Percentiles rank a stretch among this genome's conserved stretches.
Conservation (phyloP, 2,113 vertebrate species). For the Kobus ellipsiprymnus region DNA sequence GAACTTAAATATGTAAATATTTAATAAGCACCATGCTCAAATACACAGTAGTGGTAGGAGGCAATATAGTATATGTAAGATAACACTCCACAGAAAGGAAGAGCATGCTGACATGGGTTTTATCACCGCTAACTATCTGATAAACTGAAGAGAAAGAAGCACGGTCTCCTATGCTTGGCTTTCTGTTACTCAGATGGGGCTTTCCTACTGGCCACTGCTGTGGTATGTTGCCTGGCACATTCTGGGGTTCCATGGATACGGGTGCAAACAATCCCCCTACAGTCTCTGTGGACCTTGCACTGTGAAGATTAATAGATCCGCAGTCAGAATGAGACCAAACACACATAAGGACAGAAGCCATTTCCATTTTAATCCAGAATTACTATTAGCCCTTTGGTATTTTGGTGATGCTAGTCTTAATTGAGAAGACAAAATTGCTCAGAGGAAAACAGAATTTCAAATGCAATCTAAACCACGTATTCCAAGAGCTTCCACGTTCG, state of each 20-base stretch:
- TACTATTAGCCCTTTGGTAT: background rate
- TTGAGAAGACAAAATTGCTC: slow-evolving; percentile 11
- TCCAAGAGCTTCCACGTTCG: background rate
- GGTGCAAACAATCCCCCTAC: rapidly evolving
- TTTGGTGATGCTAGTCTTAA: background rate
- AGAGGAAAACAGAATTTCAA: background rate
- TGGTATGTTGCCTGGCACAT: background rate
- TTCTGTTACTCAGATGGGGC: background rate
- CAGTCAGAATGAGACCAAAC: background rate
- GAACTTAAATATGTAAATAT: background rate
- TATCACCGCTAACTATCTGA: background rate
- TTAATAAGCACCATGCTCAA: background rate
- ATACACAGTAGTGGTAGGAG: rapidly evolving
- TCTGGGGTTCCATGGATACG: rapidly evolving
- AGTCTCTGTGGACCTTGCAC: background rate
- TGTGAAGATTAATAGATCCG: background rate
- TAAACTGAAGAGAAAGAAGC: background rate
- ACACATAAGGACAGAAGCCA: background rate
- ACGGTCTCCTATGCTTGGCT: background rate
- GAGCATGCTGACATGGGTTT: rapidly evolving
- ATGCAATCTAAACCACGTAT: background rate
- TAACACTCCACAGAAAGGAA: rapidly evolving
- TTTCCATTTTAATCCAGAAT: background rate
- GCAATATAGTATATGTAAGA: rapidly evolving
- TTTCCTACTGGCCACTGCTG: rapidly evolving